Conservation (phyloP, 1,140 invertebrate genomes). For the Drosophila persimilis region DNA sequence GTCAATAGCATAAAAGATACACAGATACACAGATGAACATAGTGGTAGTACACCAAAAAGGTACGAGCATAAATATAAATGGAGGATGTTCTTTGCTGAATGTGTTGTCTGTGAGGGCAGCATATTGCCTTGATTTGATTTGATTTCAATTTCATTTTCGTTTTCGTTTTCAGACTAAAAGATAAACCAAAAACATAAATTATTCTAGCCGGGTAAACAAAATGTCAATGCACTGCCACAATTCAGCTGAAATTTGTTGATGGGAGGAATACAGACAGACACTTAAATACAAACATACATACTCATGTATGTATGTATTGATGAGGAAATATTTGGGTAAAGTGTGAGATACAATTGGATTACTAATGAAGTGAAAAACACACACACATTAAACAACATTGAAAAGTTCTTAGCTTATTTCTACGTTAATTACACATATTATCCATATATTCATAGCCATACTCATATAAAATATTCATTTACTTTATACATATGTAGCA, state of each 20-base stretch:
- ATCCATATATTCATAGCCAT: constrained; percentile 19
- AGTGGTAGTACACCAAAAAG: constrained; percentile 34
- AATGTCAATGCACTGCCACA: constrained; percentile 11
- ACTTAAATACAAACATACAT: neutral
- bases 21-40: constrained; percentile 20
- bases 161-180: constrained; percentile 15
- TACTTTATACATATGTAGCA: constrained; percentile 6
- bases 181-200: constrained; percentile 26
- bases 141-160: constrained; percentile 35
- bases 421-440: constrained; percentile 26
- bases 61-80: constrained; percentile 30
- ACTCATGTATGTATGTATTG: too few relatives aligned
- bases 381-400: neutral
- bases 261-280: constrained; percentile 1
- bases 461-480: constrained; percentile 36
- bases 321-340: neutral
- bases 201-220: constrained; percentile 17
- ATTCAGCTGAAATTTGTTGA: neutral
- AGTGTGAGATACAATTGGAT: too few relatives aligned
- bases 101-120: constrained; percentile 20
- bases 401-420: constrained; percentile 15
- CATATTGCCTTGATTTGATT: constrained; percentile 47
- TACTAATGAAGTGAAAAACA: neutral
- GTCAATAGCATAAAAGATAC: constrained; percentile 60
- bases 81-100: neutral